Evolutionary conservation across 2,113 vertebrate species (phyloP).

Genomic region (Octodon degus): DNA sequence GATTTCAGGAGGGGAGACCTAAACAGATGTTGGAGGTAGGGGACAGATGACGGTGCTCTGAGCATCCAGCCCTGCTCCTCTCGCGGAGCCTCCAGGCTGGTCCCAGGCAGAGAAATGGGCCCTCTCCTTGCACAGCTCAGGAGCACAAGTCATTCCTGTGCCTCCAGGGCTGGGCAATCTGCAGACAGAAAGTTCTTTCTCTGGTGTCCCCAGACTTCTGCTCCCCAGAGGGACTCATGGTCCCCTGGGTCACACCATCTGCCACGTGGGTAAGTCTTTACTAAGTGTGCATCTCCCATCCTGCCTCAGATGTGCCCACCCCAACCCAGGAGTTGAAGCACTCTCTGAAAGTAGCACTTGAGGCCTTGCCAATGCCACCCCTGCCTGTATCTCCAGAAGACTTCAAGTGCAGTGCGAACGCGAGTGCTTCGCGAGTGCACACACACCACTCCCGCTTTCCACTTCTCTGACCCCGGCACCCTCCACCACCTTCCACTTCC

Average conservation of each 20-base stretch:
- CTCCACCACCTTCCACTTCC: background rate
- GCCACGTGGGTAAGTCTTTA: background rate
- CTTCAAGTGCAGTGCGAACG: background rate
- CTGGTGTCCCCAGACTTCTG: background rate
- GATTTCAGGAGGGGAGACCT: background rate
- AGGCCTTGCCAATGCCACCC: background rate
- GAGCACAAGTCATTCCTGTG: background rate
- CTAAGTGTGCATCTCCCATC: background rate
- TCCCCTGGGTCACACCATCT: background rate
- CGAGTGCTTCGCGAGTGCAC: background rate
- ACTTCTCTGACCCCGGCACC: background rate
- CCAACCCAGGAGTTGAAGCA: background rate
- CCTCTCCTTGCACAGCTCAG: background rate
- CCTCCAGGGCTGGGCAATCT: background rate
- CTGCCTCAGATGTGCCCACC: background rate
- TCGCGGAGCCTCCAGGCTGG: background rate
- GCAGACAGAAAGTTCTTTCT: background rate
- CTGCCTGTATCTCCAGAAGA: background rate
- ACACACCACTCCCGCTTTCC: background rate
- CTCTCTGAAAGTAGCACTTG: background rate
- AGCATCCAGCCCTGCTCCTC: background rate
- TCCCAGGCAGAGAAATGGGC: background rate
- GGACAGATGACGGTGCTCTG: background rate
- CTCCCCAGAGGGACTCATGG: rapidly evolving
- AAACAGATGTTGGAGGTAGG: background rate